Conservation (phyloP, 2,113 vertebrate species). For the Megaceryle torquata region DNA sequence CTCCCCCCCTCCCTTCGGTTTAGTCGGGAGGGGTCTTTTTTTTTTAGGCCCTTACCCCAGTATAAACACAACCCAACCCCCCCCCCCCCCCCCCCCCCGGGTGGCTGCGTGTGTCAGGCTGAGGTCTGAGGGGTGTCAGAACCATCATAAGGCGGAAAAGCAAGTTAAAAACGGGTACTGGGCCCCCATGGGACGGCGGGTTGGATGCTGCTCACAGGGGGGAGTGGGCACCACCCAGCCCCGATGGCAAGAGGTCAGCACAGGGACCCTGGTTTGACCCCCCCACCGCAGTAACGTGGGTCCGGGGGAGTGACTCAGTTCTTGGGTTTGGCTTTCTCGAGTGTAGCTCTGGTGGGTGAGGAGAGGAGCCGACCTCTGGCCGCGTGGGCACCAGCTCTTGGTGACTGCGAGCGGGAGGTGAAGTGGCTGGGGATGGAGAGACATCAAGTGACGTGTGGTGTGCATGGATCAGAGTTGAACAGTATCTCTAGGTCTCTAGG, state of each 20-base stretch:
- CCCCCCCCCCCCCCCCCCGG: accelerated
- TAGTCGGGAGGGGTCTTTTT: neutral
- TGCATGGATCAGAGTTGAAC: accelerated
- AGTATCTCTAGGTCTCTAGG: neutral
- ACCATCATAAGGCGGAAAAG: accelerated
- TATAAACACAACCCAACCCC: accelerated
- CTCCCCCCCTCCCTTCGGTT: too few species aligned
- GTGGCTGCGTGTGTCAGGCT: too few species aligned
- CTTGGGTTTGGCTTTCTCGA: too few species aligned
- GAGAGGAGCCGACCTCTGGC: accelerated
- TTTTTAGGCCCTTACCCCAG: neutral
- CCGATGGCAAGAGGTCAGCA: neutral
- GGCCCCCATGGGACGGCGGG: neutral
- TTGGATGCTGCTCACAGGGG: accelerated
- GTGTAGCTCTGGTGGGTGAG: too few species aligned
- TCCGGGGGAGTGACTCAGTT: neutral
- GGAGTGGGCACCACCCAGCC: neutral
- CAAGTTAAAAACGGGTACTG: accelerated
- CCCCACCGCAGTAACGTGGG: accelerated
- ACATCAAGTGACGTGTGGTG: accelerated
- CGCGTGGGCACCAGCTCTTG: accelerated
- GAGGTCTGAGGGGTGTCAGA: too few species aligned
- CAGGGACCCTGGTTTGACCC: neutral
- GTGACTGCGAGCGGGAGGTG: accelerated
- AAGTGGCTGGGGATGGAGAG: neutral